These are phyloP conservation scores for Pollenia griseotomentosa DNA, from an alignment of 2,888 invertebrate species.

Conservation along the genomic window DNA sequence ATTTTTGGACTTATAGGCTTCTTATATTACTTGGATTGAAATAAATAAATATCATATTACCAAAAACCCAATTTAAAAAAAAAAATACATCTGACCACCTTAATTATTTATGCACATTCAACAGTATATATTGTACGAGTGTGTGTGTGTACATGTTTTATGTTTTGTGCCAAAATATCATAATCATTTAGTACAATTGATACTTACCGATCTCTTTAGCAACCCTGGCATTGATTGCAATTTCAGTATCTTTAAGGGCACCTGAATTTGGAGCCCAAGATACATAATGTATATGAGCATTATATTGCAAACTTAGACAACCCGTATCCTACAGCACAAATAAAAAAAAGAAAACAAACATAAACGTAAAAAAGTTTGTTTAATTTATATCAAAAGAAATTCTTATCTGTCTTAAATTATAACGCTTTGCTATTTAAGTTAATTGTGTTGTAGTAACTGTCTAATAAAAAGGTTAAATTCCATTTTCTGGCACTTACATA, in stretches of 20 bases:
- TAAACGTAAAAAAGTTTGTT: neutral
- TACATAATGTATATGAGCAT: conserved; percentile 81
- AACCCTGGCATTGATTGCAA: conserved; percentile 84
- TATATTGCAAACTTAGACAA: conserved; percentile 82
- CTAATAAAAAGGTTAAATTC: conserved; percentile 59
- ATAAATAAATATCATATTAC: conserved; percentile 2
- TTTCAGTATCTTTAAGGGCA: conserved; percentile 83
- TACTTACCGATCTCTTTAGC: conserved; percentile 83
- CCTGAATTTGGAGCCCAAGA: conserved; percentile 83
- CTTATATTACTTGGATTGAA: no score
- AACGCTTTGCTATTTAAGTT: neutral
- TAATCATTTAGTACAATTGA: conserved; percentile 33
- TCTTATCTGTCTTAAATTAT: conserved; percentile 35
- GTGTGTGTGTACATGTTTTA: conserved; percentile 13
- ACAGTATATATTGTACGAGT: neutral
- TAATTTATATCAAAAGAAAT: neutral
- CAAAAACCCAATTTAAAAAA: neutral
- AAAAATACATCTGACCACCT: conserved; percentile 29
- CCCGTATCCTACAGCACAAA: conserved; percentile 81
- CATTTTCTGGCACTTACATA: conserved; percentile 81
- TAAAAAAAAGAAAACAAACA: neutral
- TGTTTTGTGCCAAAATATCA: conserved; percentile 61
- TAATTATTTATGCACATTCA: conserved; percentile 15
- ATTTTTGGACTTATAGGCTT: no score
- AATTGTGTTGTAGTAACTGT: neutral